A percentile compares a stretch with the other conserved stretches of the same genome.
Conservation (phyloP, 2,888 invertebrate genomes). For the Tachina fera region DNA sequence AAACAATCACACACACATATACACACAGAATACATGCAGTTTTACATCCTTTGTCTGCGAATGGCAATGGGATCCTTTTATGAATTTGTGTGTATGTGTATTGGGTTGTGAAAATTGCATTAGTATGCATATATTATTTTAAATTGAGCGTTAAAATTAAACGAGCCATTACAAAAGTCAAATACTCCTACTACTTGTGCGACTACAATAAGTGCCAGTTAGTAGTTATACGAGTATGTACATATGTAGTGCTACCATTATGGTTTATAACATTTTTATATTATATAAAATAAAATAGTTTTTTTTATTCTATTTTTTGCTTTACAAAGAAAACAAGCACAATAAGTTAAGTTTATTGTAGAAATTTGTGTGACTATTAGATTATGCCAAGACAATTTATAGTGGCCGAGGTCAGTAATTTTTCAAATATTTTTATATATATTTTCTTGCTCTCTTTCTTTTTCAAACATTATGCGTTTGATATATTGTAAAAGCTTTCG, state of each 20-base stretch:
- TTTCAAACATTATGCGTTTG: slow-evolving; percentile 48
- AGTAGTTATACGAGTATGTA: neutral
- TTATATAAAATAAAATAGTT: slow-evolving; percentile 1
- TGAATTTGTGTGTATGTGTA: neutral
- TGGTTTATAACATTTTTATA: slow-evolving; percentile 39
- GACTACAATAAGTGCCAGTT: slow-evolving; percentile 12
- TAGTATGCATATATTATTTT: slow-evolving; percentile 78
- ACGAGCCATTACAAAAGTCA: slow-evolving; percentile 81
- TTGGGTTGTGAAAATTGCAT: slow-evolving; percentile 46
- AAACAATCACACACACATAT: neutral
- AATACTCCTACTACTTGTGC: slow-evolving; percentile 60
- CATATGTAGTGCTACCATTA: slow-evolving; percentile 1
- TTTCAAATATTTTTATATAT: slow-evolving; percentile 13
- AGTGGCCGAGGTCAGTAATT: slow-evolving; percentile 67
- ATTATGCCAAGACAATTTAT: slow-evolving; percentile 59
- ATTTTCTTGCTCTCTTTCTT: neutral
- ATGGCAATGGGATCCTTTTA: neutral
- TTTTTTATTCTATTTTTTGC: neutral
- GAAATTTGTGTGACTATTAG: slow-evolving; percentile 59
- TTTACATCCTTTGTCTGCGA: slow-evolving; percentile 38
- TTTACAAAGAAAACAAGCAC: slow-evolving; percentile 8
- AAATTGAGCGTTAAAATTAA: slow-evolving; percentile 82
- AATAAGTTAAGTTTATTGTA: slow-evolving; percentile 50
- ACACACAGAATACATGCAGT: neutral
- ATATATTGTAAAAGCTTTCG: slow-evolving; percentile 53